Conservation (phyloP, 2,797 vertebrate genomes). For the Diplodus sargus region DNA sequence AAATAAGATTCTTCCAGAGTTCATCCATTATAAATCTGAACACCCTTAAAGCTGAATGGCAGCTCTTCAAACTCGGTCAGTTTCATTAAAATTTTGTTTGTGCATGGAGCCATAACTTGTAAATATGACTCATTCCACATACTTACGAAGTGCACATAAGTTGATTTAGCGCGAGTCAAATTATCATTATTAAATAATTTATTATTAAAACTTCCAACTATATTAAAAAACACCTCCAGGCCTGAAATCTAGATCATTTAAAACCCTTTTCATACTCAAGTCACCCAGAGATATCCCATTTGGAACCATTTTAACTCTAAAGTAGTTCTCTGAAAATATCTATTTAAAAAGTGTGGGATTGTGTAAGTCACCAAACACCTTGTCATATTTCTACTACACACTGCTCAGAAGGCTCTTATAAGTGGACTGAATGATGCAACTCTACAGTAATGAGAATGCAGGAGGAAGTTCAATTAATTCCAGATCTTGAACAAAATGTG, state of each 20-base stretch:
- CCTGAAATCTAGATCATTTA: neutral
- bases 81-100: neutral
- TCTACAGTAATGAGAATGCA: neutral
- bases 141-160: neutral
- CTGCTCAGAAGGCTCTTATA: constrained; percentile 6
- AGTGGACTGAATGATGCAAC: constrained; percentile 6
- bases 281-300: neutral
- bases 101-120: neutral
- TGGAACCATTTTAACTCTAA: neutral
- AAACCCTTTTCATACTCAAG: neutral
- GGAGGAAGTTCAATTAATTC: constrained; percentile 16
- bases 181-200: neutral
- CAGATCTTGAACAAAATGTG: constrained; percentile 19
- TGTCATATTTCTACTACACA: constrained; percentile 3
- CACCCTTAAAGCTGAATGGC: neutral
- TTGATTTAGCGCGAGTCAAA: neutral
- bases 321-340: neutral
- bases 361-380: neutral
- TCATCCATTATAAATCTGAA: no score
- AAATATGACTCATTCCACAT: neutral
- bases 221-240: neutral
- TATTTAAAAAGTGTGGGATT: neutral
- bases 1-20: no score
- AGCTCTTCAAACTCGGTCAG: neutral
- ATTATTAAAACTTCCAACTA: neutral